Evolutionary conservation across 2,113 vertebrate species (phyloP).

Genomic region (Corapipo altera): DNA sequence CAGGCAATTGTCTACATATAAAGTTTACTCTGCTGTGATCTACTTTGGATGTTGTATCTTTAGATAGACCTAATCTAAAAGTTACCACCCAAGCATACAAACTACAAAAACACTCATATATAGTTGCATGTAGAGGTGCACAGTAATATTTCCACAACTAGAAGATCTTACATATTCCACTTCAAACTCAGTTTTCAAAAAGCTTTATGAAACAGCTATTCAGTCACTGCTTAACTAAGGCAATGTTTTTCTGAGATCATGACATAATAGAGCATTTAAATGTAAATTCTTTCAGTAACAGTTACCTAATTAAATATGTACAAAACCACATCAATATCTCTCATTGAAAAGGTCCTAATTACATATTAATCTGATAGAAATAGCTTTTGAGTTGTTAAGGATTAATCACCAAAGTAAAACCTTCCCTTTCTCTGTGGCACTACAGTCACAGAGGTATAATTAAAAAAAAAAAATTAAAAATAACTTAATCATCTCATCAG

Average conservation of each 20-base stretch:
- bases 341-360: background rate
- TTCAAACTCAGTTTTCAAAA: background rate
- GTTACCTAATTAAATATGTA: constrained; percentile 18
- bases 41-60: background rate
- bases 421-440: background rate
- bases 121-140: background rate
- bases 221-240: background rate
- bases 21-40: background rate
- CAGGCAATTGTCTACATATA: background rate
- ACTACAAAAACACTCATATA: background rate
- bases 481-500: background rate
- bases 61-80: background rate
- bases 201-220: background rate
- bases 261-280: background rate
- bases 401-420: background rate
- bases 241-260: background rate
- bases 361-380: background rate
- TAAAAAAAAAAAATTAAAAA: background rate
- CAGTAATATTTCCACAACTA: background rate
- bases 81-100: background rate
- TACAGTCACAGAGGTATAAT: background rate
- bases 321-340: background rate
- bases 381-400: background rate
- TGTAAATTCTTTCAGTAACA: constrained; percentile 13
- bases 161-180: background rate